Base-by-base conservation (phyloP, 2,113 vertebrate species). In the Coregonus clupeaformis region DNA sequence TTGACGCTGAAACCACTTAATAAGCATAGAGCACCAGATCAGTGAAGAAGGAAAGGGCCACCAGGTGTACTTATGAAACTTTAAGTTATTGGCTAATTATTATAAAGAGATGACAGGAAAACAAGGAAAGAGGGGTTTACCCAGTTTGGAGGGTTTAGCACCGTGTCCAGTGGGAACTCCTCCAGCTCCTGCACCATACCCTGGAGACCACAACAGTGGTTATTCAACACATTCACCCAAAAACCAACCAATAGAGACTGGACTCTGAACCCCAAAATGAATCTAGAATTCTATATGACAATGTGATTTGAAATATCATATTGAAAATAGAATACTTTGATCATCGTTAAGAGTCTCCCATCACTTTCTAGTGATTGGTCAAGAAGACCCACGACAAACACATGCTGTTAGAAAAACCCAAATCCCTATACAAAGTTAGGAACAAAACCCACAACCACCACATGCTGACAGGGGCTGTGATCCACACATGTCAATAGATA, bases 181-280 rank as follows among this genome's bases (percentile, higher is more conserved):
- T 9, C 36, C 36, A 42, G 30, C 16, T 52, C 63, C 57, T 30
- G 59, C 57, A 72, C 77, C 77, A 75, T 75, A 71, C 55, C 77
- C 77, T 82, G 73, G 72, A 80, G 62, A 78, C 47, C 73, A 85
- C 63, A 75, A 67, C 66, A 68, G 42, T 30, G 30, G 25, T n/a
- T 62, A 64, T 27, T 64, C 36, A 57, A 55, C 7, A 27, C 42
- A 68, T 68, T 25, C 5, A 47, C 12, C 24, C 71, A 36, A 13
- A 16, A 16, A 16, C n/a, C 14, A 16, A 52, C 45, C 45, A 64
- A 27, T 6, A 45, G 6, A 49, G 18, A 45, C 11, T n/a, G 57
- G n/a, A 11, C 7, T n/a, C 57, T 60, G 57, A 60, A 22, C 7
- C n/a, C 6, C 16, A 55, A 14, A 55, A 55, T 55, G 5, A 20